Evolutionary conservation across 2,888 invertebrate genomes (phyloP), one percentile per base, ranked within the genome.

Genomic region (Ichneumoninae sp.): DNA sequence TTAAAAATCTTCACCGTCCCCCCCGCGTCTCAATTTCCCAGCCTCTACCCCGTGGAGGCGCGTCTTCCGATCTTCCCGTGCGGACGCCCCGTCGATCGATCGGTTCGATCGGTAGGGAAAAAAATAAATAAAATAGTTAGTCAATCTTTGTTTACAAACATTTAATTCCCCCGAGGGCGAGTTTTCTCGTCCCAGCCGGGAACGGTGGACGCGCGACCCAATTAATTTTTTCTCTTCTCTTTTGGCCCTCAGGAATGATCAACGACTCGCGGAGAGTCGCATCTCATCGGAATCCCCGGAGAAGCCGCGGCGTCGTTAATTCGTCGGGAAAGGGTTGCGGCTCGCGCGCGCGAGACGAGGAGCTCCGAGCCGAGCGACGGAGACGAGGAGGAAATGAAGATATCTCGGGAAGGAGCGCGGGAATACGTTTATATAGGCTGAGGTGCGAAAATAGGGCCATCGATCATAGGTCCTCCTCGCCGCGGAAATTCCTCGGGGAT

Each of bases 371-470:
- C 44, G 60, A 47, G 30, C 33, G n/a, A 16, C n/a, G 50, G 5
- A 13, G 57, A 44, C 63, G 26, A 50, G 54, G 60, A 80, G 69
- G 69, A 85, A 77, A 81, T 77, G 63, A 83, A 83, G 82, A 75
- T 81, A 82, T 79, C 73, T 22, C 73, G 73, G 79, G 36, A 68
- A 74, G 63, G 65, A 54, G 60, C 60, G 60, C 60, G 68, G 6
- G 40, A 8, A 22, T 19, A 40, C 26, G 26, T 47, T 47, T 19
- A 44, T 60, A 60, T 50, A 10, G 70, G 22, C 26, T 63, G 68
- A n/a, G 75, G 74, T 77, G 85, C 83, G 54, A 84, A 86, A 86
- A 86, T 83, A 86, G 84, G 76, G 80, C 36, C 82, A 85, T 86
- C 86, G 69, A 84, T 86, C 86, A 86, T 84, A 80, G 82, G 57